Evolutionary conservation across 1,140 invertebrate species (phyloP), one percentile per base, ranked within the genome.

Genomic region (Trichonephila clavipes): DNA sequence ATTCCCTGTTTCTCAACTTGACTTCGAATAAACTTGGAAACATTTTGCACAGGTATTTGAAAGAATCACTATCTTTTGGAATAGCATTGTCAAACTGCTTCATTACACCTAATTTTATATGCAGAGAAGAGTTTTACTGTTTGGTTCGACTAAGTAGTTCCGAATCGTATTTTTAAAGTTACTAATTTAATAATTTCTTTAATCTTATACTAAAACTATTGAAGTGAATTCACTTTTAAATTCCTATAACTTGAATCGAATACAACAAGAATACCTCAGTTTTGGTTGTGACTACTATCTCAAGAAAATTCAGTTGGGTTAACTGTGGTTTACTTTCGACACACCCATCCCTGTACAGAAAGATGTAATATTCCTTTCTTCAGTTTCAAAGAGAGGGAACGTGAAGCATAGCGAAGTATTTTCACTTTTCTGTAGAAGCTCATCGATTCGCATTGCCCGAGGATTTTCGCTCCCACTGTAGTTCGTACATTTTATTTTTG

Each of bases 361-460:
- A 7, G 72, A 77, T 34, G 69, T 77, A 24, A 77, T 77, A 77
- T 77, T 77, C 72, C 28, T 77, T 69, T 19, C 72, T 18, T 77
- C 14, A 77, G 28, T 77, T 77, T 77, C 28, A 40, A 77, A 40
- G 34, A 34, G 16, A 77, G 34, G 18, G 16, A 77, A 18, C 69
- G 28, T 77, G 28, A 10, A 18, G 69, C 12, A 34, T 28, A n/a
- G 82, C 5, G 21, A 61, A 59, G 21, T 59, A 51, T 61, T 85
- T 85, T 85, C 51, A 85, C 83, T 85, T 85, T 85, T 58, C 83
- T 85, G 44, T 61, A 85, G 44, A 51, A 10, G 21, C 21, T 85
- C 51, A 85, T 85, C 83, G 51, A 85, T 85, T 85, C 51, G n/a
- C 21, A 24, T 85, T 14, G 83, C 83, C 83, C 59, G 24, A 59